These are phyloP conservation scores for Tanypteryx hageni DNA, from an alignment of 2,888 invertebrate species.

Conservation along the genomic window DNA sequence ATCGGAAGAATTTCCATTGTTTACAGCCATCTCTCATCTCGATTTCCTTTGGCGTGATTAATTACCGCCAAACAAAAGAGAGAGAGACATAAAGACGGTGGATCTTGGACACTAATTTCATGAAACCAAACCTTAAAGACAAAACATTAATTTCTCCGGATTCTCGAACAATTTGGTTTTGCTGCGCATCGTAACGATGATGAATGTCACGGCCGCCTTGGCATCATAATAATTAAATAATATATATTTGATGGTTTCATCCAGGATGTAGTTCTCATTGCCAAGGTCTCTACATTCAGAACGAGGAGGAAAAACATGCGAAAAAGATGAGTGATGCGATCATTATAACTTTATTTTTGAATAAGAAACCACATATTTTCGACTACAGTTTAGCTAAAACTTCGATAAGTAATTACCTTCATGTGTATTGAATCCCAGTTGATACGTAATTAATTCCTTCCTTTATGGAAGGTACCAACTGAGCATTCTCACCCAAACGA, in stretches of 20 bases:
- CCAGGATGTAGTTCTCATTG: constrained; percentile 12
- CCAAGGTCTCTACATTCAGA: neutral
- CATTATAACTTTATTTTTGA: too few relatives aligned
- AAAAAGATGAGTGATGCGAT: neutral
- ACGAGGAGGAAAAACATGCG: neutral
- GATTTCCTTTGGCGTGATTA: neutral
- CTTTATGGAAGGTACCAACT: too few relatives aligned
- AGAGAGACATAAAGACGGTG: neutral
- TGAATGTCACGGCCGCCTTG: neutral
- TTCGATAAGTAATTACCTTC: too few relatives aligned
- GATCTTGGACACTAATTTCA: neutral
- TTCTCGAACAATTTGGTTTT: neutral
- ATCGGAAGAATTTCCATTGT: neutral
- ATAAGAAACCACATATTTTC: too few relatives aligned
- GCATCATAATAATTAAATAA: neutral
- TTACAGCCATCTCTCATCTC: neutral
- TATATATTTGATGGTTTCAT: neutral
- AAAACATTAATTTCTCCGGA: neutral
- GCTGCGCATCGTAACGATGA: neutral
- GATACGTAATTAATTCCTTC: too few relatives aligned
- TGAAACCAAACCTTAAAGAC: neutral
- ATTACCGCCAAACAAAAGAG: neutral
- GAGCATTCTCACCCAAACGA: too few relatives aligned
- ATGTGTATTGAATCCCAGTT: too few relatives aligned
- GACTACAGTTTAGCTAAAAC: too few relatives aligned